Evolutionary conservation across 2,797 vertebrate species (phyloP), one percentile per base, ranked within the genome.

Genomic region (Apogon talboti): DNA sequence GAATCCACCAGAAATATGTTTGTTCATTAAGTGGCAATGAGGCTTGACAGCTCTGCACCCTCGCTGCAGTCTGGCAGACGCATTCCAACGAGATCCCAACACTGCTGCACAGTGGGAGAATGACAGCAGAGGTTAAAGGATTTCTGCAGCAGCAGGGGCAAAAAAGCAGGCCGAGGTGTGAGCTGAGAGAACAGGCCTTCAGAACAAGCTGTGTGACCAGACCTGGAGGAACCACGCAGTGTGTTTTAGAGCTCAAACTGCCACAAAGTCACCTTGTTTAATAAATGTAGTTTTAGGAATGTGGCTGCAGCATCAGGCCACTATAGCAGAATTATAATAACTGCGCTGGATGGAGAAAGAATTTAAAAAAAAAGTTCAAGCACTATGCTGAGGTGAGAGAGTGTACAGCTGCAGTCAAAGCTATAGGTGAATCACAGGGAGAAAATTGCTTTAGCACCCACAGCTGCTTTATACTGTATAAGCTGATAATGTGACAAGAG

Each of bases 111-210:
- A 77, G 71, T 78, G 52, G 57, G 81, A 67, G 73, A 84, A 76
- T 78, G 85, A 87, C 87, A 90, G 83, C 79, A 87, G 77, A 90
- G 90, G 90, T 91, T 86, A 90, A 82, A 88, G 79, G 79, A 87
- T 83, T 85, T 82, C 81, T 82, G 79, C 84, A 80, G 86, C 78
- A 77, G 78, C 43, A 38, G 74, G 79, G 47, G 82, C 46, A 73
- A 63, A 78, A 54, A 78, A 75, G 53, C 58, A 49, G 57, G 56
- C 70, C 11, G 56, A 77, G 66, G 78, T 76, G 54, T 66, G 72
- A 82, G 66, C n/a, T 8, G 72, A 52, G 70, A 80, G 62, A 82
- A 62, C 57, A 28, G 72, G 62, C 76, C 74, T 73, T 43, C 52
- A 55, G 64, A 86, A 73, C 61, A 59, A 79, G 30, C 63, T 77